phyloP scores from a whole-genome alignment of 2,113 vertebrate genomes.

The Coracopsis vasa region DNA sequence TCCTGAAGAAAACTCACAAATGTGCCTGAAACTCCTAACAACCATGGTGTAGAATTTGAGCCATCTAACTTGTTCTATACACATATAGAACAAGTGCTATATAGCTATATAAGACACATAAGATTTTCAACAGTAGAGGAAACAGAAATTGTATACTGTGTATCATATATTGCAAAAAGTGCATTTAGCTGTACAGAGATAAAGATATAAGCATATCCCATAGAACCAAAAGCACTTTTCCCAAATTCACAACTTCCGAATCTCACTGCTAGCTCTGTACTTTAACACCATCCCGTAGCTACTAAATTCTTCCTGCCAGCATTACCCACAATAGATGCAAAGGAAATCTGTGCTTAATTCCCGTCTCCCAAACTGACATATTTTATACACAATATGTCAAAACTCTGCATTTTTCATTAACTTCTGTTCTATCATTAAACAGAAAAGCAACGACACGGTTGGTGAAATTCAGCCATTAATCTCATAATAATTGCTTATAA shows the following conservation, averaged over 20 bases:
- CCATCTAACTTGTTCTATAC: conserved; percentile 3
- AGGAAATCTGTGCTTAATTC: conserved; percentile 12
- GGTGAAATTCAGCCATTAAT: conserved; percentile 60
- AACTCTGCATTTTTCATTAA: conserved; percentile 57
- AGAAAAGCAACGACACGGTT: conserved; percentile 45
- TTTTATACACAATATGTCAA: conserved; percentile 46
- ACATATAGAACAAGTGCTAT: neutral
- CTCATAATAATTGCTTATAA: conserved; percentile 68
- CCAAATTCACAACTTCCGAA: conserved; percentile 21
- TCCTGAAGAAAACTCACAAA: neutral
- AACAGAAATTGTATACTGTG: neutral
- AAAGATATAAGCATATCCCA: neutral
- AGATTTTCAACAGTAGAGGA: neutral
- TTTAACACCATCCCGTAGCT: neutral
- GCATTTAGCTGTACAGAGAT: neutral
- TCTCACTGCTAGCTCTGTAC: neutral
- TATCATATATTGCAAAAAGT: neutral
- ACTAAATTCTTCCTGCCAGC: neutral
- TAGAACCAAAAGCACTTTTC: neutral
- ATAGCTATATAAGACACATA: neutral
- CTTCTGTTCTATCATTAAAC: conserved; percentile 58
- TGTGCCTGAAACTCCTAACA: neutral
- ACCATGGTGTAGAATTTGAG: neutral
- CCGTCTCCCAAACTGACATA: neutral
- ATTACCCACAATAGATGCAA: conserved; percentile 12